Base-by-base conservation (phyloP, 2,888 invertebrate species). In the Acleris sparsana region DNA sequence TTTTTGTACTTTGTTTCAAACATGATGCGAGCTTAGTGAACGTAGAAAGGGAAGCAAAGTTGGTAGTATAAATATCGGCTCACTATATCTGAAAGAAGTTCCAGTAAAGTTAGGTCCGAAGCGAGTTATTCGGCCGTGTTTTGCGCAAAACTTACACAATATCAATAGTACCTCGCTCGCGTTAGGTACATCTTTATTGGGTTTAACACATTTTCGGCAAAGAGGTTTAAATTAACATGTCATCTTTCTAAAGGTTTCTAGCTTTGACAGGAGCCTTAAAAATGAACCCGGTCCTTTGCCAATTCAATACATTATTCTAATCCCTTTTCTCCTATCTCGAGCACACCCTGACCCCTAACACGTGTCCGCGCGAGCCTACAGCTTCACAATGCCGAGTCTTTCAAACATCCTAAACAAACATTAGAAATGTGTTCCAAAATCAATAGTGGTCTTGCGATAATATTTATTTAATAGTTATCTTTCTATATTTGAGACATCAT, bases 391-490 rank as follows among this genome's bases (percentile, higher is more conserved):
- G 56, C 43, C 33, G 52, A 62, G 61, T 62, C 61, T 62, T 66
- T 58, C 63, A 65, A 68, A 64, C 69, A 67, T 73, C 77, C 77
- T 75, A 77, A 74, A 64, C 63, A 73, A 75, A 77, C 72, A 73
- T 69, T 62, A 51, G 69, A 71, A 73, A 68, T 69, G 71, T 69
- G 64, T 67, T 70, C 68, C 67, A 72, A 71, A 73, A 73, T 70
- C 70, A 73, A 76, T 73, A 73, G 71, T 69, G 63, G 63, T 62
- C 70, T 69, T 63, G 11, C 64, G 62, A 59, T 66, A 70, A 71
- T 73, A 72, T 75, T 75, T 75, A 68, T 58, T 56, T 62, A 71
- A 55, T 59, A 57, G 69, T 72, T 69, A 72, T 59, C 68, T 67
- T 57, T 61, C 56, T 62, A 48, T 62, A 39, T 62, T 66, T 56